Evolutionary conservation across 2,797 vertebrate genomes (phyloP), one percentile per base, ranked within the genome.

Genomic region (Sebastes melanostomus): DNA sequence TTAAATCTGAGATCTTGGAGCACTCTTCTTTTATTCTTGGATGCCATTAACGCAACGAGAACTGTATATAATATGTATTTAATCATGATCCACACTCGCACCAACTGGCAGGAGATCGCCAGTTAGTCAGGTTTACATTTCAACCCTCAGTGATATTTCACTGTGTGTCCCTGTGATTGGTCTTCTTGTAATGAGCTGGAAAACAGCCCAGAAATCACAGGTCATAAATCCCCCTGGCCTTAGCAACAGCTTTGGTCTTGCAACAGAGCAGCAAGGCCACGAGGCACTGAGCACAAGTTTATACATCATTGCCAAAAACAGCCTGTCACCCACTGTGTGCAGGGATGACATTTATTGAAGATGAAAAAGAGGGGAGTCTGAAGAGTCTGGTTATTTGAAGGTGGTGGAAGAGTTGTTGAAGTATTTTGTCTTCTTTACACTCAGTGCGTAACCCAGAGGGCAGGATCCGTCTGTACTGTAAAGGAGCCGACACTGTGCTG

Each of bases 401-500:
- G 25, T 52, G 14, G 55, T 46, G 29, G 5, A 54, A 16, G 6
- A 72, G 20, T 18, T 71, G 62, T 66, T 25, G 0, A 25, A 25
- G n/a, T 36, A 12, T 32, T 42, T 54, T 72, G 30, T 73, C 42
- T n/a, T 87, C 27, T 27, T 38, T 59, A 8, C n/a, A 14, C 27
- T 75, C 87, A 98, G 98, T 98, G 13, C 95, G 97, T 72, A 97
- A 95, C 85, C 96, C 97, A 0, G 96, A 97, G 89, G 98, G 97
- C 24, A 95, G 91, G 84, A 97, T 98, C 85, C 95, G 97, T 2
- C 95, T 99, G 24, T 99, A 98, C 94, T 98, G 97, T 94, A 99
- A 99, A 91, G 98, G 98, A 0, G 98, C 98, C 0, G 98, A 99
- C 94, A 98, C 97, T 0, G 96, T 98, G 86, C 93, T 99, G 70